phyloP scores from a whole-genome alignment of 2,797 vertebrate genomes.

The Phalloptychus januarius region DNA sequence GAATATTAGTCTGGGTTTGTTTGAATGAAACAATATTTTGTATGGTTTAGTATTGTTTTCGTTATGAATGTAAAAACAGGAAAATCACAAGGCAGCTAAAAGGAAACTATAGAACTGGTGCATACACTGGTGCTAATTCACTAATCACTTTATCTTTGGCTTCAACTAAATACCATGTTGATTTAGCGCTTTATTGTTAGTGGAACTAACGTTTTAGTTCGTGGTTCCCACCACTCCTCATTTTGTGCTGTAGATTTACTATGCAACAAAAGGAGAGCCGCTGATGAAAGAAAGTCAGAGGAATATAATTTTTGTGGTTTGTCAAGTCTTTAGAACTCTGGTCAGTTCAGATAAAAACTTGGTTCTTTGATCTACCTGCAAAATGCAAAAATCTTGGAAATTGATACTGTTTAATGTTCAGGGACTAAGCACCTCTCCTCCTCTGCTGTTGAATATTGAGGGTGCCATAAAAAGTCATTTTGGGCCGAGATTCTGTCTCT shows the following conservation, averaged over 20 bases:
- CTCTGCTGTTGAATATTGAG: slow-evolving; percentile 38
- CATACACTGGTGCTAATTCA: too few relatives aligned
- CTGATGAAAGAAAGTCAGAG: not conserved
- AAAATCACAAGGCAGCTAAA: not conserved
- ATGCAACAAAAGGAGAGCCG: not conserved
- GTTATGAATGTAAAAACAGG: not conserved
- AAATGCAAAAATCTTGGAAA: not conserved
- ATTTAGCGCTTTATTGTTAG: too few relatives aligned
- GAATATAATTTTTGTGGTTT: not conserved
- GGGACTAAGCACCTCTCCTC: not conserved
- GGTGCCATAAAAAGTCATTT: slow-evolving; percentile 28
- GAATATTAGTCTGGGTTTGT: not conserved
- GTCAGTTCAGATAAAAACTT: not conserved
- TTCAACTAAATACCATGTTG: too few relatives aligned
- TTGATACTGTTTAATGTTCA: not conserved
- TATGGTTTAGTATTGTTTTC: not conserved
- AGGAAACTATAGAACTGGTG: not conserved
- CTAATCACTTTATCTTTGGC: too few relatives aligned
- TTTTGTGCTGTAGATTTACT: not conserved
- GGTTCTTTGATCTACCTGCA: not conserved
- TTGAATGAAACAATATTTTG: not conserved
- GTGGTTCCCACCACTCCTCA: too few relatives aligned
- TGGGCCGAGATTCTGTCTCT: slow-evolving; percentile 45
- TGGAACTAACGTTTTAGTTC: too few relatives aligned
- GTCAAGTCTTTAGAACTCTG: not conserved